Base-by-base conservation (phyloP, 92 coral and sea anemone genomes). In the Umimayanthus kanabou region DNA sequence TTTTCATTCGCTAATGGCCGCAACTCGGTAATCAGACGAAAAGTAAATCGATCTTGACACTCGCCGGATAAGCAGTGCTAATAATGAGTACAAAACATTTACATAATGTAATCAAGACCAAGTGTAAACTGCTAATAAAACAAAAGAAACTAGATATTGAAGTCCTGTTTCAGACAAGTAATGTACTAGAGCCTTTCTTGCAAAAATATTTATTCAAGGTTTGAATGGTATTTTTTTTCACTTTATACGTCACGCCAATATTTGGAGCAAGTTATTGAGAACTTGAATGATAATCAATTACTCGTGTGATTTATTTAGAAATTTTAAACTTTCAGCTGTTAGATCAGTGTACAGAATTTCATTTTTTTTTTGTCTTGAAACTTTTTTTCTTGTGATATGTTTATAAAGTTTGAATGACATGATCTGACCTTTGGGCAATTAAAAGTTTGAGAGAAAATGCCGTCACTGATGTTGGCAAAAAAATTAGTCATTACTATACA, bases 131-230 rank as follows among this genome's bases (percentile, higher is more conserved):
- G 42, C 76, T 25, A 23, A 6, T 5, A 33, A 28, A 9, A 69
- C 87, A 43, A 83, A 70, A 69, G 66, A 25, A 83, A 83, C 73
- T 69, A 55, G 40, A 83, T 50, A 71, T 70, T 83, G 45, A 83
- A 83, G 87, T 50, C 14, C 85, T 65, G 58, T 20, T 20, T 39
- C 39, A 39, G 85, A 70, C 67, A 29, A 83, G 65, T 26, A 83
- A 70, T 40, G 87, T 2, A 40, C 22, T 18, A 67, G 33, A 45
- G 28, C 23, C 25, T 55, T 47, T 69, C 22, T 47, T 70, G 74
- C 23, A 28, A 8, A 83, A 83, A 61, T 47, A 43, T 83, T 83
- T 83, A 40, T 25, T 70, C 16, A 83, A 83, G 40, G 30, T 13
- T 61, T 23, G 15, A 65, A n/a, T 45, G 73, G 74, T 4, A 80